Evolutionary conservation across 2,113 vertebrate genomes (phyloP).

Genomic region (Triplophysa dalaica): DNA sequence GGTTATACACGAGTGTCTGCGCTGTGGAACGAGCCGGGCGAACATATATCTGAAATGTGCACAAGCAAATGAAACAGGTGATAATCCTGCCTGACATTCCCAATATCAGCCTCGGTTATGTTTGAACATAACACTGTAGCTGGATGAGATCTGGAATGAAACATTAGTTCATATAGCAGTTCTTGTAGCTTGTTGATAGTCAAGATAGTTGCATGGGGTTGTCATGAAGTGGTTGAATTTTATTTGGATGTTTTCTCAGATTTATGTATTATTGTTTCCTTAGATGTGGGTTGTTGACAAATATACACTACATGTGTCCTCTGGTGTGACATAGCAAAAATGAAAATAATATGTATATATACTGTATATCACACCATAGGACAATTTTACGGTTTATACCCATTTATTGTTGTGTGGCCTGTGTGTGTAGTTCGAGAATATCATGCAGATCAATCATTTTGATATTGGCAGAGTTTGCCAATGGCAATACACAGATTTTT

Average conservation of each 20-base stretch:
- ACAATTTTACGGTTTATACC: no score
- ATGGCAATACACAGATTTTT: no score
- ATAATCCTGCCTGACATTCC: slow-evolving; percentile 66
- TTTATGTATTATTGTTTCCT: neutral
- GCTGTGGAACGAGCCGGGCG: slow-evolving; percentile 17
- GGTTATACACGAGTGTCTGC: slow-evolving; percentile 26
- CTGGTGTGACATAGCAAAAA: no score
- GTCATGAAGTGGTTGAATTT: neutral
- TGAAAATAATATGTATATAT: no score
- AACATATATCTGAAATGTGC: slow-evolving; percentile 54
- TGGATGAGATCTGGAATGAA: slow-evolving; percentile 47
- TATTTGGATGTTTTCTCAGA: neutral
- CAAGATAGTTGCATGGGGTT: slow-evolving; percentile 54
- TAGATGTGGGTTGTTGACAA: no score
- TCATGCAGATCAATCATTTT: no score
- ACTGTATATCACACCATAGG: no score
- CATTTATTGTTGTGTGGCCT: no score
- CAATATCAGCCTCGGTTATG: slow-evolving; percentile 51
- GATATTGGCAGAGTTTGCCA: no score
- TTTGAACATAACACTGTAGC: slow-evolving; percentile 64
- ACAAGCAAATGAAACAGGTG: slow-evolving; percentile 56
- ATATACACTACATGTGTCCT: no score
- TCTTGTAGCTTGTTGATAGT: slow-evolving; percentile 1
- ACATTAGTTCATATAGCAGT: slow-evolving; percentile 50
- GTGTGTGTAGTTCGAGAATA: no score